Evolutionary conservation across 2,888 invertebrate genomes (phyloP).

Genomic region (Drosophila diplacantha): DNA sequence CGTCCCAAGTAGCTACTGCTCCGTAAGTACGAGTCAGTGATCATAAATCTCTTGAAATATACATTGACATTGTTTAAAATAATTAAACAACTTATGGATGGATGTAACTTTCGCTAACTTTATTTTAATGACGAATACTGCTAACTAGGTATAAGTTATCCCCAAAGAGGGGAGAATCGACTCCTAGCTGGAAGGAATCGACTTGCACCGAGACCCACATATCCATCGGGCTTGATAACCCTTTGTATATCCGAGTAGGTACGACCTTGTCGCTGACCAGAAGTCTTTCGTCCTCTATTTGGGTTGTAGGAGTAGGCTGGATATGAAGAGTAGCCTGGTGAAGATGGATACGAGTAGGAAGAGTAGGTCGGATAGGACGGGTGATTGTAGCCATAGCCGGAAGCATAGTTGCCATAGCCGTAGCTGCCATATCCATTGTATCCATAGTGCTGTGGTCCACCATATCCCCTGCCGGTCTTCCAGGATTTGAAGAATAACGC

Average conservation of each 20-base stretch:
- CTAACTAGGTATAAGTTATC: conserved; percentile 11
- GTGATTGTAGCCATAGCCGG: conserved; percentile 12
- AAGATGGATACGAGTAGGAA: neutral
- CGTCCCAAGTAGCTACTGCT: conserved; percentile 40
- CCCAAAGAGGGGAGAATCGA: conserved; percentile 79
- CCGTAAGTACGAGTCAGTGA: conserved; percentile 21
- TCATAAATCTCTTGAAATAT: conserved; percentile 28
- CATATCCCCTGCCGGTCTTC: conserved; percentile 33
- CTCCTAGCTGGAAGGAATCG: conserved; percentile 80
- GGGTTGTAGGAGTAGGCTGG: conserved; percentile 5
- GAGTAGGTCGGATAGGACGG: conserved; percentile 12
- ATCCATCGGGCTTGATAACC: conserved; percentile 81
- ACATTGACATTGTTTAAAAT: conserved; percentile 10
- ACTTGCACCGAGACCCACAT: conserved; percentile 79
- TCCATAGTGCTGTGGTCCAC: conserved; percentile 19
- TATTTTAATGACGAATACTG: conserved; percentile 35
- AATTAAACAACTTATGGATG: conserved; percentile 7
- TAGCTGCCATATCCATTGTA: conserved; percentile 18
- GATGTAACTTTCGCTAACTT: conserved; percentile 22
- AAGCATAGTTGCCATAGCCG: conserved; percentile 20
- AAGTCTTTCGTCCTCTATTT: conserved; percentile 1
- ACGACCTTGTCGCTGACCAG: conserved; percentile 75
- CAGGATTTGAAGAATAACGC: conserved; percentile 55
- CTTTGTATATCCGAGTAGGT: conserved; percentile 84
- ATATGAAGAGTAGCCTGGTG: neutral